Evolutionary conservation across 1,140 invertebrate genomes (phyloP), one percentile per base, ranked within the genome.

Genomic region (Drosophila melanica): DNA sequence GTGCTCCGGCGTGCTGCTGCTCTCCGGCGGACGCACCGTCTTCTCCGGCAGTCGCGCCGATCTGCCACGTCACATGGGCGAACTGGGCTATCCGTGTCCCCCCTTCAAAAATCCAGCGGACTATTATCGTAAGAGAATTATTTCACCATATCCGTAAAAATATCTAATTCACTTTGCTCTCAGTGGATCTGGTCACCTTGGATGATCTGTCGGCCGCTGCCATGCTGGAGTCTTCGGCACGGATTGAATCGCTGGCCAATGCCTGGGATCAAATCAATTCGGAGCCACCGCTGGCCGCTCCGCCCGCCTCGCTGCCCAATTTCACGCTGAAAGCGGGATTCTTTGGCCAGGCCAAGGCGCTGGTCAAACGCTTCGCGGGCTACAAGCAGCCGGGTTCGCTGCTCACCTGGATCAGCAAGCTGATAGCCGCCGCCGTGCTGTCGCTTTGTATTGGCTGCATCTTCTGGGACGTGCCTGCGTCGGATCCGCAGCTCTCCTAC

Each of bases 101-200:
- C 95, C 97, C 0, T 98, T 97, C 90, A 99, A 99, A 92, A 99
- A 99, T 92, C 98, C 98, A 48, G 98, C 97, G 1, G 98, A 99
- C 93, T 99, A 99, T 92, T 99, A 98, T 91, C 93, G 98, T 98
- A 93, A 95, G 95, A 95, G 75, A 12, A 42, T 1, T 0, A 4
- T 1, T 5, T 11, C 2, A 10, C 10, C 39, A 6, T 8, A 3
- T n/a, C 1, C 2, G 5, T 10, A n/a, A 12, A 16, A 3, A 8
- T 23, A 50, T 45, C 3, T 20, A 18, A 53, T 12, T 30, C 0
- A 8, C 33, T 14, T 16, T 27, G 9, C 68, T 93, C 92, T 1
- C 90, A 98, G 97, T 99, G 91, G 98, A 98, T 92, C 92, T 98
- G 67, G 98, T 98, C 6, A 99, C 98, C 0, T 90, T 98, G 81